phyloP scores from a whole-genome alignment of 2,888 invertebrate genomes.

The Philaethria dido region DNA sequence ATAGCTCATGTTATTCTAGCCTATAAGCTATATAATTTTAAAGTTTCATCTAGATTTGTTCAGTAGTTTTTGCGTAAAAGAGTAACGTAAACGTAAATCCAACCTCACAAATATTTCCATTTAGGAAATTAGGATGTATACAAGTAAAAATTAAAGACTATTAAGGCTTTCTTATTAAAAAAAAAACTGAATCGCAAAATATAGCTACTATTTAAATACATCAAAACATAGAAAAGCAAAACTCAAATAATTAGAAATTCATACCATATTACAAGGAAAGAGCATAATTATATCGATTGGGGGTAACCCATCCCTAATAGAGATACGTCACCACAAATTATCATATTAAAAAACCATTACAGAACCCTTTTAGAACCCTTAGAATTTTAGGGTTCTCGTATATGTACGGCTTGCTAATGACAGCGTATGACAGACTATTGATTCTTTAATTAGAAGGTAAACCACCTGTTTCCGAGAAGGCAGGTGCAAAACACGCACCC shows the following conservation, averaged over 20 bases:
- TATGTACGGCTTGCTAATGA: constrained; percentile 14
- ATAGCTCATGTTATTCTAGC: too few relatives aligned
- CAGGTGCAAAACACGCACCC: constrained; percentile 5
- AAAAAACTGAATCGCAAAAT: too few relatives aligned
- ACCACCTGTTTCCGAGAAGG: constrained; percentile 26
- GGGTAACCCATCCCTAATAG: background rate
- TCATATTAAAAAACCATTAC: constrained; percentile 5
- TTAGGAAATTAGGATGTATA: too few relatives aligned
- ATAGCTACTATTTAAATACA: background rate
- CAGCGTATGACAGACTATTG: constrained; percentile 26
- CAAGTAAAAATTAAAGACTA: too few relatives aligned
- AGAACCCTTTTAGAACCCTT: constrained; percentile 1
- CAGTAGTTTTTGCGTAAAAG: too few relatives aligned
- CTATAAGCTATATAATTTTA: too few relatives aligned
- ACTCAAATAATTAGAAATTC: background rate
- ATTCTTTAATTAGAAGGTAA: constrained; percentile 28
- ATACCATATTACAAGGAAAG: background rate
- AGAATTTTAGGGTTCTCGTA: background rate
- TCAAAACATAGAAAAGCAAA: background rate
- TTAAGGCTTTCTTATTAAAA: too few relatives aligned
- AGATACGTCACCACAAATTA: constrained; percentile 12
- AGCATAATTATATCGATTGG: constrained; percentile 15
- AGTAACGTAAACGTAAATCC: too few relatives aligned
- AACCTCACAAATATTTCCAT: too few relatives aligned
- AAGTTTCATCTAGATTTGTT: too few relatives aligned